Conservation (phyloP, 92 coral and sea anemone species). For the Hydrozoanthus gracilis region DNA sequence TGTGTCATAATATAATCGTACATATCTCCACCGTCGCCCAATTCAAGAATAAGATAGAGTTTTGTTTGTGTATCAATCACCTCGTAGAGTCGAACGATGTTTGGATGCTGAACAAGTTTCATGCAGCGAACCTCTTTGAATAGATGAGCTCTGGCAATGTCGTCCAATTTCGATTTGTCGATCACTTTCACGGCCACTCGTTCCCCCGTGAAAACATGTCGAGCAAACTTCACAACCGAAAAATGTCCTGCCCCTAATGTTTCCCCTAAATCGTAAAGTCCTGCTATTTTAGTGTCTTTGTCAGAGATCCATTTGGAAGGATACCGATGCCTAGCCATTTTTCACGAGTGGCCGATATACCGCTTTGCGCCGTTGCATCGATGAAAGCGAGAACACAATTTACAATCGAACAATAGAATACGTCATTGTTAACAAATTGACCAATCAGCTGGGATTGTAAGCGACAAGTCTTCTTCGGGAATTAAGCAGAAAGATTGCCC, state of each 20-base stretch:
- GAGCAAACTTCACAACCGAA: slow-evolving; percentile 97
- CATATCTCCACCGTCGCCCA: slow-evolving; percentile 99
- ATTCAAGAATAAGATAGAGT: slow-evolving; percentile 93
- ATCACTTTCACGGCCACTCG: slow-evolving; percentile 99
- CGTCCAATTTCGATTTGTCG: slow-evolving; percentile 96
- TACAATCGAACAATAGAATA: slow-evolving; percentile 59
- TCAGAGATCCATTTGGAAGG: slow-evolving; percentile 69
- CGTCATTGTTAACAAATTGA: slow-evolving; percentile 75
- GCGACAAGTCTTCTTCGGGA: slow-evolving; percentile 10
- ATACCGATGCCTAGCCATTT: slow-evolving; percentile 84
- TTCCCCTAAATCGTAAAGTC: slow-evolving; percentile 95
- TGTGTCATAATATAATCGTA: slow-evolving; percentile 98
- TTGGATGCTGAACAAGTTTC: slow-evolving; percentile 99
- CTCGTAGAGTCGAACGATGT: slow-evolving; percentile 96
- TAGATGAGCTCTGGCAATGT: slow-evolving; percentile 89
- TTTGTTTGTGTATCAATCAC: slow-evolving; percentile 97
- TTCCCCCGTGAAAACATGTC: slow-evolving; percentile 98
- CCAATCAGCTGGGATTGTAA: slow-evolving; percentile 74
- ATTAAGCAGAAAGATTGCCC: no score
- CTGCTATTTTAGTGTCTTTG: slow-evolving; percentile 92
- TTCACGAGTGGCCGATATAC: slow-evolving; percentile 23
- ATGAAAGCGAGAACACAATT: slow-evolving; percentile 50
- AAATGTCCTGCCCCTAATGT: slow-evolving; percentile 95
- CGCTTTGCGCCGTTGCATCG: slow-evolving; percentile 37
- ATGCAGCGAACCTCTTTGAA: slow-evolving; percentile 97